Evolutionary conservation across 2,888 invertebrate species (phyloP), one percentile per base, ranked within the genome.

Genomic region (Branchellion lobata): DNA sequence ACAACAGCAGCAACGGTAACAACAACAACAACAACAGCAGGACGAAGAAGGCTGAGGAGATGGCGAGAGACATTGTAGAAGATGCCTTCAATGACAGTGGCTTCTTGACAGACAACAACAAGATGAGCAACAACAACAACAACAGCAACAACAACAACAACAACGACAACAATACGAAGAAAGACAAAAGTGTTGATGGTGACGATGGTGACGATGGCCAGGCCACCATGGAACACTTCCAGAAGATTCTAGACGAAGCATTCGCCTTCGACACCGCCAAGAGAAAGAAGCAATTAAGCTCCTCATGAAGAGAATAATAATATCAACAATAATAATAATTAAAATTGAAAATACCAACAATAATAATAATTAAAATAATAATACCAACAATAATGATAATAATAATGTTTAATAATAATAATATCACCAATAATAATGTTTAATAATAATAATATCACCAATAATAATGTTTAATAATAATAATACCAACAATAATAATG

Each of bases 21-120:
- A n/a, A 65, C 65, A 65, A 65, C 65, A 65, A 21, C 65, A 65
- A 65, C 65, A 65, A 65, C 65, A 21, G 21, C 65, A n/a, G 29
- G 21, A n/a, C 34, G 27, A 53, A 65, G 24, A 77, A 77, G 21
- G 21, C 27, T 24, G 24, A 34, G n/a, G 31, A 65, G 29, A 57
- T 77, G 77, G 77, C 77, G 2, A 33, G 61, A 34, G 61, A 77
- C n/a, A 33, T 77, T n/a, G 77, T 77, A n/a, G 77, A 57, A 65
- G 61, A 65, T 33, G 77, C 77, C 1, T 77, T 77, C n/a, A 57
- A 77, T 34, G 77, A 77, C 24, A 77, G 77, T 27, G 77, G 61
- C 0, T 61, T 65, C 24, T 65, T 57, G 11, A 73, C 73, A 34
- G 73, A 73, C 73, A 40, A 34, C 36, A 73, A 73, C 34, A 51